Evolutionary conservation across 2,797 vertebrate species (phyloP).

Genomic region (Syngnathus acus): DNA sequence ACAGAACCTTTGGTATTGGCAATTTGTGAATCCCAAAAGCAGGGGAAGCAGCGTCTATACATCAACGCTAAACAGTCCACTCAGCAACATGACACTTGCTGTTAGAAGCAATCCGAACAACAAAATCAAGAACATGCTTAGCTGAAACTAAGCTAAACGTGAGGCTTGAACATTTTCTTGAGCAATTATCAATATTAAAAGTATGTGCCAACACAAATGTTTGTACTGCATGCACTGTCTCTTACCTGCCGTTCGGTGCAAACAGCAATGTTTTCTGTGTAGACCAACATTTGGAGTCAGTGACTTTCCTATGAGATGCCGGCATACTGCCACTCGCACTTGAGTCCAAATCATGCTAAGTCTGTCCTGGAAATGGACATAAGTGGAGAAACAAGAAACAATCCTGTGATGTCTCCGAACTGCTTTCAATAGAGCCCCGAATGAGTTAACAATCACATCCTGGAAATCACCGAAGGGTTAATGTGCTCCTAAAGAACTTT

Average conservation of each 20-base stretch:
- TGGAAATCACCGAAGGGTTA: neutral
- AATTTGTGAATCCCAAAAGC: neutral
- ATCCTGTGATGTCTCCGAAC: neutral
- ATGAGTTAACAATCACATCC: too few species aligned
- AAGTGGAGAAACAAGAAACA: neutral
- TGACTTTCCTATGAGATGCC: slow-evolving; percentile 3
- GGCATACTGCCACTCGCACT: neutral
- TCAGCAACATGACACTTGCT: neutral
- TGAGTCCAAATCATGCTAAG: slow-evolving; percentile 13
- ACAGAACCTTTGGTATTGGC: too few species aligned
- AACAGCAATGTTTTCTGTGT: slow-evolving; percentile 2
- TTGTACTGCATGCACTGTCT: neutral
- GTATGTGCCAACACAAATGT: neutral
- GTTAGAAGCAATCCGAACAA: neutral
- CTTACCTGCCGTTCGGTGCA: slow-evolving; percentile 32
- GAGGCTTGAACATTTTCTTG: neutral
- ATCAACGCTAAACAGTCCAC: neutral
- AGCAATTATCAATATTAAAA: neutral
- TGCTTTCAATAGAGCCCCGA: neutral
- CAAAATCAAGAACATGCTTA: neutral
- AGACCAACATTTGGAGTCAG: neutral
- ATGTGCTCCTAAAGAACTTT: neutral
- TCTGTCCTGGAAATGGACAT: neutral
- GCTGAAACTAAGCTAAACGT: neutral
- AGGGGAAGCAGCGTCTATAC: neutral